phyloP scores from a whole-genome alignment of 2,888 invertebrate genomes.

The Cosmia trapezina region DNA sequence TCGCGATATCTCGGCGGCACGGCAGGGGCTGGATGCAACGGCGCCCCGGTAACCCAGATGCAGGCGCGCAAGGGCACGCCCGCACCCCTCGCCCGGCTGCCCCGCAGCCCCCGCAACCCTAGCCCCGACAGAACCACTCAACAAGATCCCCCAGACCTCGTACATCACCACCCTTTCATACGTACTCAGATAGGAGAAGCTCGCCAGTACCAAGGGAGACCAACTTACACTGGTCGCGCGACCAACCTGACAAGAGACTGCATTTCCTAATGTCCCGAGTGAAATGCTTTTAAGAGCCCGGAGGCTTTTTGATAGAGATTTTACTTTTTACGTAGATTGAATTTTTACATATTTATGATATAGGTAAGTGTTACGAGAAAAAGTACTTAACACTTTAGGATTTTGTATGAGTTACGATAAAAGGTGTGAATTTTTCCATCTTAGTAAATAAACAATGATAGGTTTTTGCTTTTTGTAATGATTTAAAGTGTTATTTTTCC shows the following conservation, averaged over 20 bases:
- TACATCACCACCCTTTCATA: slow-evolving; percentile 45
- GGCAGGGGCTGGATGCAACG: slow-evolving; percentile 78
- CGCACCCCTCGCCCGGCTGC: slow-evolving; percentile 66
- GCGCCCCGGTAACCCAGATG: slow-evolving; percentile 84
- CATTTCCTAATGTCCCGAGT: slow-evolving; percentile 64
- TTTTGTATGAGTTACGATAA: slow-evolving; percentile 16
- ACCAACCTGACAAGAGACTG: slow-evolving; percentile 60
- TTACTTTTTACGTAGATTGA: slow-evolving; percentile 28
- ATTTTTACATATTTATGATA: slow-evolving; percentile 13
- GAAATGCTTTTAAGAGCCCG: slow-evolving; percentile 59
- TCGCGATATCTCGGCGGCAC: slow-evolving; percentile 71
- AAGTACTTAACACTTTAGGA: slow-evolving; percentile 40
- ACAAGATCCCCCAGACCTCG: slow-evolving; percentile 62
- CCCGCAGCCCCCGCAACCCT: slow-evolving; percentile 60
- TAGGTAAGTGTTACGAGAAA: slow-evolving; percentile 35
- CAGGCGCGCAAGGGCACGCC: slow-evolving; percentile 77
- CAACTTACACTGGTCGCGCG: slow-evolving; percentile 41
- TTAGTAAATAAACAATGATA: slow-evolving; percentile 29
- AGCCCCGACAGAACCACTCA: slow-evolving; percentile 52
- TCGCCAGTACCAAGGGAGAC: slow-evolving; percentile 28
- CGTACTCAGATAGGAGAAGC: slow-evolving; percentile 25
- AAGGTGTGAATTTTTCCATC: slow-evolving; percentile 27
- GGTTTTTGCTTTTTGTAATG: slow-evolving; percentile 4
- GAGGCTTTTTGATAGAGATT: slow-evolving; percentile 35
- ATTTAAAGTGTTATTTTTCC: slow-evolving; percentile 10